Evolutionary conservation across 1,140 invertebrate species (phyloP).

Genomic region (Gonioctena quinquepunctata): DNA sequence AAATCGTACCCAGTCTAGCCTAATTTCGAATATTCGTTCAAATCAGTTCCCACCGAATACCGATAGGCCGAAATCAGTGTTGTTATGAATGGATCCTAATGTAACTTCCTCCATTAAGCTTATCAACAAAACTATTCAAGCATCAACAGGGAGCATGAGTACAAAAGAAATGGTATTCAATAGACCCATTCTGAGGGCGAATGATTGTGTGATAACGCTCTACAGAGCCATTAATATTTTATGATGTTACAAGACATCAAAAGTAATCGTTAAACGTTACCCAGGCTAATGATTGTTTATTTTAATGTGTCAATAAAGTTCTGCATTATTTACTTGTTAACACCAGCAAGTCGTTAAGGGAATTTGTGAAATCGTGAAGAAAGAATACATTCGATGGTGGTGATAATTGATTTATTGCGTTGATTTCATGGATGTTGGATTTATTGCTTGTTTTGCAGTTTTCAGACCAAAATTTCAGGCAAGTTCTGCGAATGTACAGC

Average conservation of each 20-base stretch:
- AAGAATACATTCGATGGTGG: background rate
- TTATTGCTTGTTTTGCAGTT: background rate
- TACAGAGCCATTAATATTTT: slow-evolving; percentile 9
- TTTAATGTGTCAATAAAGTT: slow-evolving; percentile 13
- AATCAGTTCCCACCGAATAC: background rate
- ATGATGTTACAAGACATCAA: slow-evolving; percentile 2
- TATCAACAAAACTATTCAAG: background rate
- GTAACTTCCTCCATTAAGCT: background rate
- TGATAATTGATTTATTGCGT: background rate
- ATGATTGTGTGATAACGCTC: background rate
- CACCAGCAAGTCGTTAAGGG: background rate
- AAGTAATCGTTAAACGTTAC: slow-evolving; percentile 12
- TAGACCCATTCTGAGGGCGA: background rate
- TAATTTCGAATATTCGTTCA: too few species aligned
- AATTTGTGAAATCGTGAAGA: background rate
- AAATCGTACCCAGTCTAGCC: too few species aligned
- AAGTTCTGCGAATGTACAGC: too few species aligned
- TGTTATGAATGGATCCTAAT: background rate
- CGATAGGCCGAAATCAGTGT: too few species aligned
- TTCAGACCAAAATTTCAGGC: too few species aligned
- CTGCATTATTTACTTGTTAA: background rate
- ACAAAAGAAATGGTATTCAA: background rate
- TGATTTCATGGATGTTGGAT: background rate
- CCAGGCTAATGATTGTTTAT: slow-evolving; percentile 6
- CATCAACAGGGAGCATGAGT: background rate